Conservation (phyloP, 2,888 invertebrate genomes). For the Orthonychiurus folsomi region DNA sequence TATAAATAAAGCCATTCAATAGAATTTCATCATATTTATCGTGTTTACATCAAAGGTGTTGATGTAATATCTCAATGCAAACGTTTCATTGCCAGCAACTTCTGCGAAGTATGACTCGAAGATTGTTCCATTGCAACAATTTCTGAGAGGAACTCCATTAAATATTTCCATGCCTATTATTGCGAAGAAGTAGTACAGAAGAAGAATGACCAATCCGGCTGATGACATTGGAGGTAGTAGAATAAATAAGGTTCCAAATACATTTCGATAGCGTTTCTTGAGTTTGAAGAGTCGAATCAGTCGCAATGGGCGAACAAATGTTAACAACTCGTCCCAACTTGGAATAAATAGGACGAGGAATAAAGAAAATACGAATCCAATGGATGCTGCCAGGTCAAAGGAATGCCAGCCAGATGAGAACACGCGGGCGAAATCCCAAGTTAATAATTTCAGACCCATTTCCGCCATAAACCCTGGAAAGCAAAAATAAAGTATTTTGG, state of each 20-base stretch:
- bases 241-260: slow-evolving; percentile 57
- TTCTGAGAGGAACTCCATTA: slow-evolving; percentile 60
- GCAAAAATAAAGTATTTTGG: slow-evolving; percentile 2
- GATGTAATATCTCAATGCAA: slow-evolving; percentile 71
- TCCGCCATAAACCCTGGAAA: slow-evolving; percentile 67
- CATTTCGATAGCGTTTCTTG: slow-evolving; percentile 39
- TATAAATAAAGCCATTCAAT: no score
- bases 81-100: slow-evolving; percentile 53
- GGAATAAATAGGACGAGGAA: slow-evolving; percentile 31
- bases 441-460: slow-evolving; percentile 62
- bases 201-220: slow-evolving; percentile 47
- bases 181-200: slow-evolving; percentile 75
- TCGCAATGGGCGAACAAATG: slow-evolving; percentile 61
- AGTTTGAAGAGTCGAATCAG: slow-evolving; percentile 41
- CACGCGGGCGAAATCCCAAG: slow-evolving; percentile 61
- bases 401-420: slow-evolving; percentile 77
- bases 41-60: slow-evolving; percentile 59
- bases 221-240: slow-evolving; percentile 74
- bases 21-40: no score
- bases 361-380: slow-evolving; percentile 44
- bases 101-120: slow-evolving; percentile 48
- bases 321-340: slow-evolving; percentile 48
- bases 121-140: slow-evolving; percentile 56
- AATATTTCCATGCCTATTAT: slow-evolving; percentile 85
- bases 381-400: slow-evolving; percentile 63